Percentiles rank a stretch among this genome's conserved stretches.
These are phyloP conservation scores for Allolobophora icterica DNA, from an alignment of 2,888 invertebrate species.

Conservation along the genomic window DNA sequence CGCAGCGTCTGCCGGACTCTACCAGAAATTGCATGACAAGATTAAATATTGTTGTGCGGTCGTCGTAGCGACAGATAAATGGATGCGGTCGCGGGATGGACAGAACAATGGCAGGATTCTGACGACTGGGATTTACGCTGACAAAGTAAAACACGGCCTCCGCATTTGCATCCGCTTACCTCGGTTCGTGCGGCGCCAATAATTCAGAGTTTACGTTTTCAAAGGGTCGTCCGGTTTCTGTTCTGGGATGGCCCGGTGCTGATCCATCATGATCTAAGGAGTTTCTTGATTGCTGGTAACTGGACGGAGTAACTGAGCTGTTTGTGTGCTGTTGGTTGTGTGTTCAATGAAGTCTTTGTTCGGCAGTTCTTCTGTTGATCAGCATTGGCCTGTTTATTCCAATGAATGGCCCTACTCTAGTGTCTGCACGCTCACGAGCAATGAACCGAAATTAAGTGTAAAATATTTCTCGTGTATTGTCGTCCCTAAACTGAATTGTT, in stretches of 20 bases:
- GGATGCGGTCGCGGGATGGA: neutral
- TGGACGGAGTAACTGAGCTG: neutral
- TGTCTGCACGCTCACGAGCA: neutral
- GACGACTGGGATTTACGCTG: neutral
- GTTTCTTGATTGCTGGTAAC: neutral
- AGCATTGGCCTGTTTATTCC: neutral
- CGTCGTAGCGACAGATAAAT: neutral
- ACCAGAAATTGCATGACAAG: conserved; percentile 26
- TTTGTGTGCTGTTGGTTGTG: neutral
- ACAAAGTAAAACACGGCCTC: neutral
- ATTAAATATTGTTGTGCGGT: conserved; percentile 13
- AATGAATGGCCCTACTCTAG: neutral
- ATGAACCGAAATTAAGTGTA: neutral
- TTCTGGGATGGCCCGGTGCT: neutral
- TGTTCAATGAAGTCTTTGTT: neutral
- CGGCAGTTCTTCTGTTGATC: neutral
- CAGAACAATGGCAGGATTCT: neutral
- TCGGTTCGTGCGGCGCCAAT: neutral
- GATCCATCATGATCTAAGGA: neutral
- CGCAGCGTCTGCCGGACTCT: neutral
- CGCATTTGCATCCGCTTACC: neutral
- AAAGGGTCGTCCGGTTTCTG: neutral
- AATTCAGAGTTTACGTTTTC: conserved; percentile 26
- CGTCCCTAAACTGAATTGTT: neutral
- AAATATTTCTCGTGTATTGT: neutral